Evolutionary conservation across 2,113 vertebrate genomes (phyloP), one percentile per base, ranked within the genome.

Genomic region (Vicugna pacos): DNA sequence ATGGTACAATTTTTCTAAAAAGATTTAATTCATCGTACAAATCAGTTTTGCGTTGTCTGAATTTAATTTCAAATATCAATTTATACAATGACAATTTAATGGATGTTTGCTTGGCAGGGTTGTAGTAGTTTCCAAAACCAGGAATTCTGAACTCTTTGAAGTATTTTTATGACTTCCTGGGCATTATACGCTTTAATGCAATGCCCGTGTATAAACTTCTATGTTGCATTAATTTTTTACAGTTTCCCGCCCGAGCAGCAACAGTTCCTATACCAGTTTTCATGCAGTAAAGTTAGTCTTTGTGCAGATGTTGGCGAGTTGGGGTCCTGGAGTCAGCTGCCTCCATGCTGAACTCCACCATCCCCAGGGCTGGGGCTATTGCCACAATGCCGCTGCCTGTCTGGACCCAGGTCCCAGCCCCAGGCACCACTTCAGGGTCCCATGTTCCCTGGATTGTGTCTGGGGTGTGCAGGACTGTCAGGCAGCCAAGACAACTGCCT

Each of bases 21-120:
- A 70, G 7, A 60, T 65, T 67, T 77, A 89, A 80, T 6, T 65
- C 28, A 60, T 76, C 10, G 56, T 26, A 64, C 20, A 75, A 50
- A 52, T 85, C 24, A 75, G 60, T 85, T 92, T 92, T 24, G 6
- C 75, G 20, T 72, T 48, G 38, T 79, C 9, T 72, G n/a, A 96
- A 54, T 89, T 84, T 65, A 69, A 76, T 85, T 73, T 58, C 79
- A 82, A 77, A 91, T 70, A 9, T 95, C 64, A 82, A 54, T 46
- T 26, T 86, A 75, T 75, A 62, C 58, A 60, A 38, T 12, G 11
- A 22, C 32, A 80, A 80, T 65, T 72, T 62, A 67, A 69, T 5
- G 30, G 52, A 30, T 15, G 50, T 91, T 82, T 73, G 30, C 20
- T 91, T 73, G 62, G 12, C 38, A 67, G 22, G 14, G 15, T 72